These are phyloP conservation scores for Paedocypris micromegethes DNA, from an alignment of 2,797 vertebrate genomes.

Conservation along the genomic window DNA sequence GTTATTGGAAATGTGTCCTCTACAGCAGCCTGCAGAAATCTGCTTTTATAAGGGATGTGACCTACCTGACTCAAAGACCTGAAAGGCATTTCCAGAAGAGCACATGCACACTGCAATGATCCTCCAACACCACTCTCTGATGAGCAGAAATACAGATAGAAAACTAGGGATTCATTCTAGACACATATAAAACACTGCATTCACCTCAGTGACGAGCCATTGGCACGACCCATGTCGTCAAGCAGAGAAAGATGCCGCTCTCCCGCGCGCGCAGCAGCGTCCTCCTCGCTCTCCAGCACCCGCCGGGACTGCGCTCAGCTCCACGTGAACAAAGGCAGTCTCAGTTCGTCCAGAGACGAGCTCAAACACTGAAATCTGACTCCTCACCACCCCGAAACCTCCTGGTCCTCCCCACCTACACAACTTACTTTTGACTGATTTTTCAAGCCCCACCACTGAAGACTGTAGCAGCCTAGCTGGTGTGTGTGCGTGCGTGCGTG, in stretches of 20 bases:
- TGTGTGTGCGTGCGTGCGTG: no score
- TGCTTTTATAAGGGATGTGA: slow-evolving; percentile 7
- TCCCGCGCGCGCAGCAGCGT: slow-evolving; percentile 38
- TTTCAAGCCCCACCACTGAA: no score
- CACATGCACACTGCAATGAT: slow-evolving; percentile 55
- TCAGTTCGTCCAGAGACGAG: slow-evolving; percentile 65
- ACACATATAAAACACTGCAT: slow-evolving; percentile 52
- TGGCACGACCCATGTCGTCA: slow-evolving; percentile 49
- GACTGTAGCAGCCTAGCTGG: no score
- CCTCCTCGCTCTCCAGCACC: slow-evolving; percentile 43
- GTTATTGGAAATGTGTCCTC: no score
- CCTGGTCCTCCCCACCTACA: slow-evolving; percentile 13
- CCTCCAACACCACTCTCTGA: slow-evolving; percentile 62
- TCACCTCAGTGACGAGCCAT: slow-evolving; percentile 58
- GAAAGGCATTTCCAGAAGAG: slow-evolving; percentile 53
- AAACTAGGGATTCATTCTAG: neutral
- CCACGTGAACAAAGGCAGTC: slow-evolving; percentile 83
- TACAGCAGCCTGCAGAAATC: no score
- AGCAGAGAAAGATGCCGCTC: slow-evolving; percentile 50
- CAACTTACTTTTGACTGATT: no score
- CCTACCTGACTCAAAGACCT: slow-evolving; percentile 65
- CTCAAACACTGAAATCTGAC: slow-evolving; percentile 80
- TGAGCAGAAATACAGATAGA: slow-evolving; percentile 42
- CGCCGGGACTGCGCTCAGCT: slow-evolving; percentile 56
- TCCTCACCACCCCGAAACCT: slow-evolving; percentile 57